phyloP scores from a whole-genome alignment of 1,140 invertebrate genomes.

The Sycophaga agraensis region DNA sequence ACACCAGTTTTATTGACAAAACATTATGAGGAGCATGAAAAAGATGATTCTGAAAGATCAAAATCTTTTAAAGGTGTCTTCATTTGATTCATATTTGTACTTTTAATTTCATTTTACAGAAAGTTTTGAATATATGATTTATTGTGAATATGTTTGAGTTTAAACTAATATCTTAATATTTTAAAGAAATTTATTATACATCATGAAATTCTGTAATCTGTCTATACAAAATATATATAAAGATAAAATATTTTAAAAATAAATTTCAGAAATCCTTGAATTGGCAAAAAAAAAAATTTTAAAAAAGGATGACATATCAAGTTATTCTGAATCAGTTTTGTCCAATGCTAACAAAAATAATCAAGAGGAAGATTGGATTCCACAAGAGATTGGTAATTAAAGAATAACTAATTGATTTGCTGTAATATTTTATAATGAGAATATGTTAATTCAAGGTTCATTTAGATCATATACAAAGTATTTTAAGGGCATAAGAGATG shows the following conservation, averaged over 20 bases:
- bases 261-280: constrained; percentile 73
- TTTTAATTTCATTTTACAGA: background rate
- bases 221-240: no score
- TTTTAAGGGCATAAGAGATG: constrained; percentile 75
- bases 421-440: constrained; percentile 1
- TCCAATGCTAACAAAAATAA: constrained; percentile 32
- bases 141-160: constrained; percentile 18
- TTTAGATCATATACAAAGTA: constrained; percentile 70
- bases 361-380: constrained; percentile 59
- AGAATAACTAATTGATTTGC: background rate
- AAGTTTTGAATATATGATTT: constrained; percentile 12
- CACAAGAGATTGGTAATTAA: constrained; percentile 64
- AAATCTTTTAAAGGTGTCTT: constrained; percentile 80
- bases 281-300: constrained; percentile 88
- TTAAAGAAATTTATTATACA: background rate
- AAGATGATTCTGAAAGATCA: constrained; percentile 87
- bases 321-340: constrained; percentile 57
- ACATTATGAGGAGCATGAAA: constrained; percentile 87
- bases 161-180: constrained; percentile 11
- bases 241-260: background rate
- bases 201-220: no score
- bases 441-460: constrained; percentile 20
- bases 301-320: constrained; percentile 71
- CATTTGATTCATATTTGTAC: constrained; percentile 3
- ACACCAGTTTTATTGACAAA: constrained; percentile 77